Evolutionary conservation across 2,888 invertebrate genomes (phyloP).

Genomic region (Perizoma affinitatum): DNA sequence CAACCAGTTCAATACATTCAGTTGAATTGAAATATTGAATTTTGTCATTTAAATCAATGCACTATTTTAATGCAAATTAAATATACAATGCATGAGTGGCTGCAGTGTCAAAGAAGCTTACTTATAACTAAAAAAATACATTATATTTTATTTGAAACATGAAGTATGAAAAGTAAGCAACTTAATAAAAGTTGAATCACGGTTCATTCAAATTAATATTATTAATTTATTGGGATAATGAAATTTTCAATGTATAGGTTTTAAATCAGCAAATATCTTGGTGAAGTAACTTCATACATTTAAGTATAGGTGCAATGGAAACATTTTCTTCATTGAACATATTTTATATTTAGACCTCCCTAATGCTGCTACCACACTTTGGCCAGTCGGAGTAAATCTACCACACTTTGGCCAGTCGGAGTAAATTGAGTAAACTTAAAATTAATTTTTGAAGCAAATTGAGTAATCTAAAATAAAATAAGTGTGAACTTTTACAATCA

Average conservation of each 20-base stretch:
- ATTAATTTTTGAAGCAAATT: no score
- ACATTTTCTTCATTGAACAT: constrained; percentile 32
- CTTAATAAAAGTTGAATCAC: not conserved
- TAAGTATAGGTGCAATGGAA: constrained; percentile 30
- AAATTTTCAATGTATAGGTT: constrained; percentile 26
- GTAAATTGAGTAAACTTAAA: no score
- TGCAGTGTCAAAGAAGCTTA: no score
- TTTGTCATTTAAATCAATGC: no score
- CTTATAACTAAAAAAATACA: not conserved
- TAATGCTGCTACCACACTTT: constrained; percentile 1
- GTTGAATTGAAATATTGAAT: no score
- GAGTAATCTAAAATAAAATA: no score
- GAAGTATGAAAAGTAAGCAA: not conserved
- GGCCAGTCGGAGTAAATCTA: no score
- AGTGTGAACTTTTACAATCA: no score
- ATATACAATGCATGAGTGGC: no score
- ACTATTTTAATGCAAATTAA: no score
- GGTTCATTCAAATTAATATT: constrained; percentile 12
- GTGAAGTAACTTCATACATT: constrained; percentile 19
- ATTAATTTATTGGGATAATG: constrained; percentile 24
- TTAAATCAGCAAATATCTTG: constrained; percentile 8
- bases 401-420: no score
- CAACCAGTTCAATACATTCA: no score
- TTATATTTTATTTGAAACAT: not conserved
- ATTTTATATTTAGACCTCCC: constrained; percentile 37